Base-by-base conservation (phyloP, 2,888 invertebrate species). In the Amphipoea lucens region DNA sequence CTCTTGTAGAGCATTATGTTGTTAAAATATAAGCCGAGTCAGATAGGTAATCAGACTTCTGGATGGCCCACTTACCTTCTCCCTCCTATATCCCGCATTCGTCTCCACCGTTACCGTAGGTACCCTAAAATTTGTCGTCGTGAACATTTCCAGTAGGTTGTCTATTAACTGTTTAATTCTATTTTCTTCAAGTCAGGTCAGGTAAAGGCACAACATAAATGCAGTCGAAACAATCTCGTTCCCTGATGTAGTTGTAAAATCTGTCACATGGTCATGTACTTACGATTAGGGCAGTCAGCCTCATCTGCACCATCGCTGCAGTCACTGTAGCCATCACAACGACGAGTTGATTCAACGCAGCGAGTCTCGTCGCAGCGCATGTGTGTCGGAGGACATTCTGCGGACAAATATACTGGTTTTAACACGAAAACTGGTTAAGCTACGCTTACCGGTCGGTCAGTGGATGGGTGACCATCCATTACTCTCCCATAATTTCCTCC, bases 271-370 rank as follows among this genome's bases (percentile, higher is more conserved):
- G 23, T n/a, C 4, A 29, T 65, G 65, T 74, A 92, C 93, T 92
- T 87, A 94, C 94, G 86, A 14, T 74, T 73, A 5, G 81, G 91
- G 90, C 98, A 98, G 89, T 97, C 97, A 6, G 94, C 92, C 92
- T 98, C 98, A 90, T 98, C 98, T 5, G 97, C 97, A 29, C 97
- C 97, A 90, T 98, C 98, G 17, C 94, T 29, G 95, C 98, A 98
- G 91, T 98, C 98, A 3, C 73, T 82, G 9, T 87, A 66, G 23
- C 97, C 96, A 92, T 98, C 97, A 94, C 98, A 98, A 69, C 96
- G 96, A 78, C 94, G 95, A 63, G 90, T 90, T 45, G 90, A 89
- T 29, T 97, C 94, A 82, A 98, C 97, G 93, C 98, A 98, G 48
- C 97, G 95, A 23, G 97, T 97, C 80, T 96, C 95, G 87, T 96